Evolutionary conservation across 1,140 invertebrate species (phyloP).

Genomic region (Mya arenaria): DNA sequence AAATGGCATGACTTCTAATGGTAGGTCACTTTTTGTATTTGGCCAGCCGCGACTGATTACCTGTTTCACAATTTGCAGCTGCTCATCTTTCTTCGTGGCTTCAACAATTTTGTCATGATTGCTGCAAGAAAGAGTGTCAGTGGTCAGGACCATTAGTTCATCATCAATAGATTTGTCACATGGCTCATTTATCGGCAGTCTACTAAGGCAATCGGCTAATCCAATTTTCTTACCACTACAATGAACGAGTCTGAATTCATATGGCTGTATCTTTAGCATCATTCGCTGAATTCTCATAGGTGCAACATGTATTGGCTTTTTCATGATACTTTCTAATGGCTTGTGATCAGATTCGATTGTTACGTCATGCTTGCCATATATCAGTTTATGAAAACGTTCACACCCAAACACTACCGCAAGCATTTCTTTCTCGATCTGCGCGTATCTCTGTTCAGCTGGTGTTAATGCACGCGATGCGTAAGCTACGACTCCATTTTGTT

Average conservation of each 20-base stretch:
- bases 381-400: conserved; percentile 81
- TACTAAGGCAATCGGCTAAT: conserved; percentile 64
- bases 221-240: conserved; percentile 60
- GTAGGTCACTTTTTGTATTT: not conserved
- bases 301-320: conserved; percentile 57
- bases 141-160: not conserved
- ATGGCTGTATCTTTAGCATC: conserved; percentile 63
- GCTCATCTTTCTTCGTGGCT: not conserved
- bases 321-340: conserved; percentile 68
- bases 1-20: not conserved
- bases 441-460: conserved; percentile 68
- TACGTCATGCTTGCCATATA: conserved; percentile 60
- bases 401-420: conserved; percentile 82
- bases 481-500: conserved; percentile 77
- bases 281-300: conserved; percentile 66
- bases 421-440: conserved; percentile 83
- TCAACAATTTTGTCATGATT: not conserved
- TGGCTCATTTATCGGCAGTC: conserved; percentile 37
- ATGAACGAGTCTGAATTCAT: conserved; percentile 60
- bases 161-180: not conserved
- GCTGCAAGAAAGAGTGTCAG: not conserved
- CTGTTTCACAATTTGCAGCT: not conserved
- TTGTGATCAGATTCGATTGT: conserved; percentile 76
- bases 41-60: not conserved
- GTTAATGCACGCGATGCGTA: conserved; percentile 80